Percentiles rank a stretch among this genome's conserved stretches.
phyloP scores from a whole-genome alignment of 2,888 invertebrate genomes.

The Rhorus exstirpatorius region DNA sequence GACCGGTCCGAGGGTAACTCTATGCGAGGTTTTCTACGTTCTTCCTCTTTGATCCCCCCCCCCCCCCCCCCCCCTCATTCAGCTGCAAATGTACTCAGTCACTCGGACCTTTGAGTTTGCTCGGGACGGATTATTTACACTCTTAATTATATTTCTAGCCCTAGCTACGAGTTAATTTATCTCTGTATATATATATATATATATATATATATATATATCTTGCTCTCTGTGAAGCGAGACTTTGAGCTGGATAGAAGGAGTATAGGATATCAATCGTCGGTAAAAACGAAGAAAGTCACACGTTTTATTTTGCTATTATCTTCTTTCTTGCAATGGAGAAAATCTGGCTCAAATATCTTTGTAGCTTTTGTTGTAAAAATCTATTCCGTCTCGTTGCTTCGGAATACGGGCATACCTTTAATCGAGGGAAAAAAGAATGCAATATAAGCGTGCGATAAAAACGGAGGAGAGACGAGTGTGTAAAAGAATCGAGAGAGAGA shows the following conservation, averaged over 20 bases:
- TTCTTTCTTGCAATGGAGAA: background rate
- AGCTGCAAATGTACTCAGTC: slow-evolving; percentile 61
- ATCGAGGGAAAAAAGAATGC: slow-evolving; percentile 81
- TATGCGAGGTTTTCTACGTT: background rate
- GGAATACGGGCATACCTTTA: slow-evolving; percentile 75
- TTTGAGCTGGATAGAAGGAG: slow-evolving; percentile 6
- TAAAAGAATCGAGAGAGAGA: slow-evolving; percentile 83
- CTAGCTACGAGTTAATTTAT: slow-evolving; percentile 30
- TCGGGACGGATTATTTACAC: slow-evolving; percentile 83
- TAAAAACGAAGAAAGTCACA: slow-evolving; percentile 3
- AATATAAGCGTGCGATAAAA: slow-evolving; percentile 81
- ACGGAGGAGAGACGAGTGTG: slow-evolving; percentile 85
- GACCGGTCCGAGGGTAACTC: no score
- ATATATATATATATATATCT: no score
- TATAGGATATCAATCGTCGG: slow-evolving; percentile 1
- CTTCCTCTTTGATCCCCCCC: slow-evolving; percentile 82
- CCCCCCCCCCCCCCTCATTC: no score
- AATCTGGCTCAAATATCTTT: no score
- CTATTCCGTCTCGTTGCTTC: background rate
- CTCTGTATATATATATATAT: no score
- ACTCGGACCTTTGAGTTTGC: slow-evolving; percentile 76
- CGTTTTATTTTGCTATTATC: background rate
- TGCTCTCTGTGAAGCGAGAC: slow-evolving; percentile 13
- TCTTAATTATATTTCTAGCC: slow-evolving; percentile 83
- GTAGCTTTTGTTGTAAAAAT: slow-evolving; percentile 3